A percentile compares a stretch with the other conserved stretches of the same genome.
Evolutionary conservation across 2,888 invertebrate species (phyloP).

Genomic region (Ophion costatus): DNA sequence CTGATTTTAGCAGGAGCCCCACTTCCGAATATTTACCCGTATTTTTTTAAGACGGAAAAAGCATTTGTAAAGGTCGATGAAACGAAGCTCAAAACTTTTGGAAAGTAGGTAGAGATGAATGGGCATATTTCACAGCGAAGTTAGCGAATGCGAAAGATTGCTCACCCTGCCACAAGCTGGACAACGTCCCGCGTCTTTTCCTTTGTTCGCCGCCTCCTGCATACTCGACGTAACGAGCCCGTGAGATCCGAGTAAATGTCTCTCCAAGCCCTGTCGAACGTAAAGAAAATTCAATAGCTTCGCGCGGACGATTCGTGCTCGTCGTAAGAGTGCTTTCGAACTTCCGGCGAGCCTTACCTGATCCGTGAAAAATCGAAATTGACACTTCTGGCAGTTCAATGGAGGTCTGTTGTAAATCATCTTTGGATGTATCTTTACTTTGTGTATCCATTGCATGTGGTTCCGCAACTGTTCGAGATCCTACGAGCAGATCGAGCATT

Average conservation of each 20-base stretch:
- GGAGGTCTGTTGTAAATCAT: slow-evolving; percentile 98
- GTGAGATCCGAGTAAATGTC: slow-evolving; percentile 97
- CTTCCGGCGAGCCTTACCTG: slow-evolving; percentile 76
- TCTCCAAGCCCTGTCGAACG: slow-evolving; percentile 92
- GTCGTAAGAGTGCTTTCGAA: neutral
- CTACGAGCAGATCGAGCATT: slow-evolving; percentile 73
- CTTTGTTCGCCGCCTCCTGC: slow-evolving; percentile 97
- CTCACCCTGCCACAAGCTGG: slow-evolving; percentile 96
- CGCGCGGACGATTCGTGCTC: neutral
- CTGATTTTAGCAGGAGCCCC: no score
- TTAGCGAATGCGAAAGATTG: neutral
- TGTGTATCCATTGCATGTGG: slow-evolving; percentile 99
- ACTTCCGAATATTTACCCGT: no score
- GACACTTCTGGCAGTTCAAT: slow-evolving; percentile 97
- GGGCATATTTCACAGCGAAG: neutral
- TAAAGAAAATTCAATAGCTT: slow-evolving; percentile 10
- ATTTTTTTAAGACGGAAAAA: no score
- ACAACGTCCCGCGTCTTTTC: slow-evolving; percentile 97
- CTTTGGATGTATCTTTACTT: slow-evolving; percentile 97
- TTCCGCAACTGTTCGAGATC: slow-evolving; percentile 96
- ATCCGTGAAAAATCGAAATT: slow-evolving; percentile 98
- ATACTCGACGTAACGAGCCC: slow-evolving; percentile 97
- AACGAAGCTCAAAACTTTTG: neutral
- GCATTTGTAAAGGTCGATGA: no score
- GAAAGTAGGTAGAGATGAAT: neutral